These are phyloP conservation scores for Belgica antarctica DNA, from an alignment of 2,888 invertebrate genomes.

Conservation along the genomic window DNA sequence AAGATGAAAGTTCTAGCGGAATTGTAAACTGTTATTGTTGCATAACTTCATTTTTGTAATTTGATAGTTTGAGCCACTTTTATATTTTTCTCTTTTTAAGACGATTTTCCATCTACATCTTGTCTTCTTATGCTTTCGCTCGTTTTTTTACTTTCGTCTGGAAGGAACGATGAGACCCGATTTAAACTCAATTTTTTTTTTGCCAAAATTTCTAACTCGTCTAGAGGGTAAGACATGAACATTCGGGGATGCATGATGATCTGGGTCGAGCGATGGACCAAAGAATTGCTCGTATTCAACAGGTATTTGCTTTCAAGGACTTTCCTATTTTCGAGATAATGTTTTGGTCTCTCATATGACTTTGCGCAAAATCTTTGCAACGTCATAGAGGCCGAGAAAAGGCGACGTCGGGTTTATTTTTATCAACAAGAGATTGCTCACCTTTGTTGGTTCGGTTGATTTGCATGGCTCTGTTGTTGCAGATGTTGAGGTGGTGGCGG, in stretches of 20 bases:
- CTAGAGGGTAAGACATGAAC: background rate
- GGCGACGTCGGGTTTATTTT: no score
- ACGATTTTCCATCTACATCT: background rate
- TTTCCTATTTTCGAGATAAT: background rate
- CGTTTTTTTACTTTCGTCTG: background rate
- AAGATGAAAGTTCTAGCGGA: no score
- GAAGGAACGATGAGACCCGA: background rate
- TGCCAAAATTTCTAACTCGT: background rate
- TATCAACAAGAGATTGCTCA: background rate
- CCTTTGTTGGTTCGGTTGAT: slow-evolving; percentile 31
- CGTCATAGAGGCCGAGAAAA: slow-evolving; percentile 23
- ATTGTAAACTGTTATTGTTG: no score
- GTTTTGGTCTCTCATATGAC: slow-evolving; percentile 23
- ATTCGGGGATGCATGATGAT: background rate
- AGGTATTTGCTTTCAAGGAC: background rate
- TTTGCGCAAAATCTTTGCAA: slow-evolving; percentile 32
- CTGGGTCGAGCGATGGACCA: background rate
- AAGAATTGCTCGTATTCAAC: background rate
- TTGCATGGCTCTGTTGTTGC: slow-evolving; percentile 10
- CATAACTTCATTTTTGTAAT: slow-evolving; percentile 31
- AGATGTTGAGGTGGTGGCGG: slow-evolving; percentile 30
- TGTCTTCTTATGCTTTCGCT: slow-evolving; percentile 24
- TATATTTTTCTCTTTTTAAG: background rate
- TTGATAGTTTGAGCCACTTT: slow-evolving; percentile 40
- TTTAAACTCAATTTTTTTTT: background rate